Percentiles rank a stretch among this genome's conserved stretches.
phyloP scores from a whole-genome alignment of 1,140 invertebrate genomes.

The Diachasma alloeum region DNA sequence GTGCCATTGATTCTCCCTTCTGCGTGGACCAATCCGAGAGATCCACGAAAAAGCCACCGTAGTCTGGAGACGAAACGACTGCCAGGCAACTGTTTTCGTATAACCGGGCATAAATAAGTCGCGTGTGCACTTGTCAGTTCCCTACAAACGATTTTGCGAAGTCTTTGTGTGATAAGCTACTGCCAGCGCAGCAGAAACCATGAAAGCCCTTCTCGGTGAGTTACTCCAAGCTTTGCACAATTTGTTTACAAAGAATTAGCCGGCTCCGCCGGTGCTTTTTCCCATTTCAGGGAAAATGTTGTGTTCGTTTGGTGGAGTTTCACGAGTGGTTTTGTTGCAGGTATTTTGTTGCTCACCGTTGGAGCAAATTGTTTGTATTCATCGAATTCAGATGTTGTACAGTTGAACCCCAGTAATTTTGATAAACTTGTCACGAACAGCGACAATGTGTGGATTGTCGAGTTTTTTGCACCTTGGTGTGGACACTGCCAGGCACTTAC shows the following conservation, averaged over 20 bases:
- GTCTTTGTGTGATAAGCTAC: not conserved
- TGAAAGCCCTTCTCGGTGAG: constrained; percentile 32
- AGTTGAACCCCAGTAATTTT: constrained; percentile 92
- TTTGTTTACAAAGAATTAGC: constrained; percentile 18
- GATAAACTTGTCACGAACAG: constrained; percentile 84
- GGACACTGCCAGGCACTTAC: constrained; percentile 84
- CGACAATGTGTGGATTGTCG: constrained; percentile 91
- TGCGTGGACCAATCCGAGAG: constrained; percentile 52
- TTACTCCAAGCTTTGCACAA: constrained; percentile 7
- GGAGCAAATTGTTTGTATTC: constrained; percentile 77
- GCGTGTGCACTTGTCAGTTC: constrained; percentile 21
- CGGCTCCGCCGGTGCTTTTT: not conserved
- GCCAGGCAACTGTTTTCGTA: constrained; percentile 32
- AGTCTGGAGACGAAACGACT: constrained; percentile 23
- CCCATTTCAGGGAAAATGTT: not conserved
- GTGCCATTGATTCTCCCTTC: constrained; percentile 25
- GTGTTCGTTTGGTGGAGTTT: no score
- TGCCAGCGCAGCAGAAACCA: not conserved
- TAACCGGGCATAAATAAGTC: constrained; percentile 41
- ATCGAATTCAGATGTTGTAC: constrained; percentile 84
- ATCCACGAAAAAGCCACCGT: constrained; percentile 55
- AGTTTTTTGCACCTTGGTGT: constrained; percentile 95
- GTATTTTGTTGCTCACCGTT: constrained; percentile 40
- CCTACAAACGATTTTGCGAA: constrained; percentile 7
- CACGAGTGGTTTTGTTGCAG: constrained; percentile 33